A percentile compares a stretch with the other conserved stretches of the same genome.
phyloP scores from a whole-genome alignment of 2,797 vertebrate species.

The Lates japonicus region DNA sequence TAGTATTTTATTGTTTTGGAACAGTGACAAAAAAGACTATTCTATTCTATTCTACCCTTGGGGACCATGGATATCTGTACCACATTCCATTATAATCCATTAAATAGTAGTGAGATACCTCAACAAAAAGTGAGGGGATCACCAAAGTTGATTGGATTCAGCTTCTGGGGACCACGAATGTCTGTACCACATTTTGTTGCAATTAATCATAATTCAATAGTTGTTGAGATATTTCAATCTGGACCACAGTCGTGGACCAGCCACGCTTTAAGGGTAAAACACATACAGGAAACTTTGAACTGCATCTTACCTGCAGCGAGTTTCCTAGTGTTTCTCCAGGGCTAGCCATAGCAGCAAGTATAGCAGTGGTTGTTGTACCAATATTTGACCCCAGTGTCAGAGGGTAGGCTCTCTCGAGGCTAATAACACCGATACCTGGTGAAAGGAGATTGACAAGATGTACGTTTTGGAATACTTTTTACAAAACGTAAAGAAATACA shows the following conservation, averaged over 20 bases:
- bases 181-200: neutral
- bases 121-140: neutral
- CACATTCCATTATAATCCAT: neutral
- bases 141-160: neutral
- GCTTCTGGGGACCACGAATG: neutral
- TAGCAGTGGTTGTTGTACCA: slow-evolving; percentile 96
- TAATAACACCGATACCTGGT: slow-evolving; percentile 95
- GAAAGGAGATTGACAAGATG: neutral
- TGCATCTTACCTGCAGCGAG: slow-evolving; percentile 90
- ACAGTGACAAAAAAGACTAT: too few species aligned
- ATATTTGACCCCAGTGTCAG: slow-evolving; percentile 97
- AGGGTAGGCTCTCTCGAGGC: slow-evolving; percentile 94
- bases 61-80: neutral
- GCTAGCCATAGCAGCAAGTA: slow-evolving; percentile 95
- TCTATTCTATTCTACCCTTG: too few species aligned
- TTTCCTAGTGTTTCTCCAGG: slow-evolving; percentile 88
- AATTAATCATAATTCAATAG: neutral
- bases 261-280: neutral
- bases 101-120: neutral
- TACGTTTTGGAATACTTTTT: neutral
- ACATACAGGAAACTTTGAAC: neutral
- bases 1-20: too few species aligned
- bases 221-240: neutral
- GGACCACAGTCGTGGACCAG: neutral
- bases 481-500: too few species aligned